Evolutionary conservation across 2,797 vertebrate genomes (phyloP).

Genomic region (Etheostoma nigrum): DNA sequence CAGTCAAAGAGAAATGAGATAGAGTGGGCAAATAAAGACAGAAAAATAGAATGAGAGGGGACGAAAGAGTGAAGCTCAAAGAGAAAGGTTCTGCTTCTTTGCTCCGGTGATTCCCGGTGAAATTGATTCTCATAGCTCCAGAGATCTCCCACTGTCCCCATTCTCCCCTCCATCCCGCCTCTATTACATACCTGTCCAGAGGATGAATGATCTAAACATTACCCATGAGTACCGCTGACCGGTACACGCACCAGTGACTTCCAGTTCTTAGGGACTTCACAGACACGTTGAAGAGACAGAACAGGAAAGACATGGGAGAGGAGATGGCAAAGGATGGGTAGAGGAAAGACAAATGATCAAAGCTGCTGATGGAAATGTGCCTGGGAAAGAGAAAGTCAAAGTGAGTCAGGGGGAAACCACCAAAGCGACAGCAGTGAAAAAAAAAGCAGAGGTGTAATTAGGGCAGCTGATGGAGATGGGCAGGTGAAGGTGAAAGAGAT

Average conservation of each 20-base stretch:
- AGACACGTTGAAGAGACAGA: slow-evolving; percentile 35
- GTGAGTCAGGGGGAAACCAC: neutral
- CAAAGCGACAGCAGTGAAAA: slow-evolving; percentile 27
- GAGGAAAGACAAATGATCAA: slow-evolving; percentile 32
- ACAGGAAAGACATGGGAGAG: neutral
- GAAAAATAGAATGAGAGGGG: slow-evolving; percentile 23
- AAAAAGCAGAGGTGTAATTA: slow-evolving; percentile 27
- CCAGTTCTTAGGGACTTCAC: slow-evolving; percentile 57
- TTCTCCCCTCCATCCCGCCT: slow-evolving; percentile 62
- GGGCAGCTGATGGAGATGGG: slow-evolving; percentile 37
- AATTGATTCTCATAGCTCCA: slow-evolving; percentile 81
- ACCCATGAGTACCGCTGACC: slow-evolving; percentile 74
- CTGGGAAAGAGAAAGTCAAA: slow-evolving; percentile 19
- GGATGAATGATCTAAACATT: slow-evolving; percentile 79
- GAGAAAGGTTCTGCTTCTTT: slow-evolving; percentile 62
- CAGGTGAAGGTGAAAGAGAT: slow-evolving; percentile 36
- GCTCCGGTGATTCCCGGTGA: slow-evolving; percentile 71
- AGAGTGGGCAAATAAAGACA: slow-evolving; percentile 58
- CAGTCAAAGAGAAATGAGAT: slow-evolving; percentile 46
- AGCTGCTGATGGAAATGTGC: slow-evolving; percentile 37
- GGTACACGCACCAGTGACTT: slow-evolving; percentile 65
- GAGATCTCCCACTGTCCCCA: slow-evolving; percentile 72
- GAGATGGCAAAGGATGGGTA: slow-evolving; percentile 1
- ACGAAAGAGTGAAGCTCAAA: slow-evolving; percentile 35
- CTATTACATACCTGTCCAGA: slow-evolving; percentile 79